Conservation (phyloP, 2,888 invertebrate species). For the Molanna angustata region DNA sequence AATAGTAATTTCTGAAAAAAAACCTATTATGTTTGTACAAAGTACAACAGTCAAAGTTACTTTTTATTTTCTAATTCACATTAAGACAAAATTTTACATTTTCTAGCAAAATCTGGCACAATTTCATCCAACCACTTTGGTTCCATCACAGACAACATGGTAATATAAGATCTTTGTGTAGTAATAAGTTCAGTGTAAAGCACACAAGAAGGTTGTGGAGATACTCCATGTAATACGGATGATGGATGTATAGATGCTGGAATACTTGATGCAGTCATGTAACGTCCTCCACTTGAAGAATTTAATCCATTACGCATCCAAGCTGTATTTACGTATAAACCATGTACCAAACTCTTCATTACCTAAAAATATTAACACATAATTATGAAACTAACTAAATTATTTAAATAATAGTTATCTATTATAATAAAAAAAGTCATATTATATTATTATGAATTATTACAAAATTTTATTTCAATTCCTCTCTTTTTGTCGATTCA, state of each 20-base stretch:
- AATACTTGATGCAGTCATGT: slow-evolving; percentile 45
- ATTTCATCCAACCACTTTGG: slow-evolving; percentile 74
- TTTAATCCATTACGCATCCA: slow-evolving; percentile 70
- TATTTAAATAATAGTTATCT: background rate
- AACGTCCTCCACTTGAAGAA: slow-evolving; percentile 59
- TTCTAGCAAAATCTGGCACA: slow-evolving; percentile 46
- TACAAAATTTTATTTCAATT: too few species aligned
- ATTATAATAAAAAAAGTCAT: too few species aligned
- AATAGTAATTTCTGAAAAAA: too few species aligned
- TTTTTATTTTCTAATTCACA: too few species aligned
- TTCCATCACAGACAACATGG: slow-evolving; percentile 74
- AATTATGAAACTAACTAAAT: background rate
- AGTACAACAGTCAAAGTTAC: too few species aligned
- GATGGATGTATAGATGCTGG: slow-evolving; percentile 81
- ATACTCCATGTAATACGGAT: slow-evolving; percentile 59
- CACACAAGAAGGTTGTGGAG: slow-evolving; percentile 68
- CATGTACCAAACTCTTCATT: slow-evolving; percentile 76
- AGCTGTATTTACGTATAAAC: slow-evolving; percentile 84
- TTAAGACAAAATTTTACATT: slow-evolving; percentile 37
- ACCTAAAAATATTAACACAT: slow-evolving; percentile 39
- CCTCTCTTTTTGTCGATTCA: too few species aligned
- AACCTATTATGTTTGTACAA: too few species aligned
- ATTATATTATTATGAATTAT: too few species aligned
- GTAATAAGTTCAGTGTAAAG: slow-evolving; percentile 86
- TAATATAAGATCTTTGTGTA: slow-evolving; percentile 78